These are phyloP conservation scores for Graptemys geographica DNA, from an alignment of 2,797 vertebrate species.

Conservation along the genomic window DNA sequence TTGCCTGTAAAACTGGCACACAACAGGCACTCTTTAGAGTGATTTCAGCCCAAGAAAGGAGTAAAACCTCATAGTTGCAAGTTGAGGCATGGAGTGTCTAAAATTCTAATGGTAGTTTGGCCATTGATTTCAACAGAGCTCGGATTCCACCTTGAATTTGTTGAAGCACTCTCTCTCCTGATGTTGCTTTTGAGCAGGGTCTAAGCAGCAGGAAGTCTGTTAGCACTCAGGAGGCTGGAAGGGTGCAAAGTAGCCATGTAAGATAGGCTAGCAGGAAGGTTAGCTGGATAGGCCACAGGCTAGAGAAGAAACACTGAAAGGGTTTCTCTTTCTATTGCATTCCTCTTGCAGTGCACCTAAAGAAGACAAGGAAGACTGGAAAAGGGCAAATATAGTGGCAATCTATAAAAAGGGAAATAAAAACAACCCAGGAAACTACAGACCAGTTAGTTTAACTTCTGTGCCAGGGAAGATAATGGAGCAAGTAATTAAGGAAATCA, in stretches of 20 bases:
- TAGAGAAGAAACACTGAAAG: neutral
- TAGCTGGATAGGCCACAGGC: slow-evolving; percentile 27
- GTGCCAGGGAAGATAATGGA: too few relatives aligned
- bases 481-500: too few relatives aligned
- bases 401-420: too few relatives aligned
- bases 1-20: slow-evolving; percentile 3
- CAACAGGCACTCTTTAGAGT: slow-evolving; percentile 6
- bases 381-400: too few relatives aligned
- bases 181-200: neutral
- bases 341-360: slow-evolving; percentile 22
- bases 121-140: neutral
- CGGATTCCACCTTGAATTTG: neutral
- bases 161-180: neutral
- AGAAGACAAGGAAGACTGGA: too few relatives aligned
- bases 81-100: neutral
- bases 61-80: neutral
- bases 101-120: neutral
- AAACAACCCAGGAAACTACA: too few relatives aligned
- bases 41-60: slow-evolving; percentile 9
- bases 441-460: too few relatives aligned
- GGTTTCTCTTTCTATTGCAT: slow-evolving; percentile 22
- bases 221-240: neutral
- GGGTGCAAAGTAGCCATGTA: neutral
- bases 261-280: neutral
- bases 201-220: neutral